phyloP scores from a whole-genome alignment of 2,888 invertebrate species.

The Electrophaes corylata region DNA sequence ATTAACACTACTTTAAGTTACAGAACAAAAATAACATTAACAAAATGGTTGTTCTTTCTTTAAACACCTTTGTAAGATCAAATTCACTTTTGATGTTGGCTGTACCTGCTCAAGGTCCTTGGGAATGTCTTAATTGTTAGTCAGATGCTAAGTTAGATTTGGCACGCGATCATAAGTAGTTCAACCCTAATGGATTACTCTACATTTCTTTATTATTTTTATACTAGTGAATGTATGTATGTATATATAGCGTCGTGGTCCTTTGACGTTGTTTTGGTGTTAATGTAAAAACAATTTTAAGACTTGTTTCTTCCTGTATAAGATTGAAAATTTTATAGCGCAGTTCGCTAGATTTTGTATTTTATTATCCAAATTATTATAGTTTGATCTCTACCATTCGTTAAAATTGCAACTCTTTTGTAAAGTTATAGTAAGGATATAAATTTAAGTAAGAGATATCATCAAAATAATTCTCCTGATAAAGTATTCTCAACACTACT shows the following conservation, averaged over 20 bases:
- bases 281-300: conserved; percentile 22
- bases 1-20: too few relatives aligned
- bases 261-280: conserved; percentile 18
- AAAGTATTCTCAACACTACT: background rate
- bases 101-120: too few relatives aligned
- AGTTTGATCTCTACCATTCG: conserved; percentile 26
- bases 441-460: background rate
- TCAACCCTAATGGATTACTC: background rate
- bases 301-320: conserved; percentile 19
- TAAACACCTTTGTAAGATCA: too few relatives aligned
- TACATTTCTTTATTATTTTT: conserved; percentile 3
- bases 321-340: conserved; percentile 21
- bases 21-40: too few relatives aligned
- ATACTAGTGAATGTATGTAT: background rate
- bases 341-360: conserved; percentile 22
- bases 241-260: background rate
- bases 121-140: too few relatives aligned
- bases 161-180: too few relatives aligned
- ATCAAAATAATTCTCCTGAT: background rate
- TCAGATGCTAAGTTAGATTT: too few relatives aligned
- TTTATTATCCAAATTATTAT: conserved; percentile 18
- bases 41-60: too few relatives aligned
- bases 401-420: conserved; percentile 24
- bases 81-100: too few relatives aligned
- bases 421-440: background rate